phyloP scores from a whole-genome alignment of 1,140 invertebrate species.

The Drosophila quadrilineata region DNA sequence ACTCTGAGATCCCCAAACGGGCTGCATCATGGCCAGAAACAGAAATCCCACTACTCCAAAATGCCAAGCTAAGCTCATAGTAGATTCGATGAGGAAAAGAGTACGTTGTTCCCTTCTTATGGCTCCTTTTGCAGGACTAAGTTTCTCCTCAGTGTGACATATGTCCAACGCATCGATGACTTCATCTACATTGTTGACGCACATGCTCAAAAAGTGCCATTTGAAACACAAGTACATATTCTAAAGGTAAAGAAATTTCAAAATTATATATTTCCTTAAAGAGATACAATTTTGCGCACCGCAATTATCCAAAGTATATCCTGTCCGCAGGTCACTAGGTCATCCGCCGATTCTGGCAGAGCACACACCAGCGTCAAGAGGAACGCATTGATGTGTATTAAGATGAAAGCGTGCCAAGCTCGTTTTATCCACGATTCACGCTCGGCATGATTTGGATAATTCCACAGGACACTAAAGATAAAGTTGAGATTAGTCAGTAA shows the following conservation, averaged over 20 bases:
- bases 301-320: constrained; percentile 29
- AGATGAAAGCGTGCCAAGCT: constrained; percentile 15
- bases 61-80: neutral
- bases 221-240: neutral
- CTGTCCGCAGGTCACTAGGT: constrained; percentile 34
- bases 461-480: constrained; percentile 9
- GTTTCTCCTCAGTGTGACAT: neutral
- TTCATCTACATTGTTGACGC: constrained; percentile 27
- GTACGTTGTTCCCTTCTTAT: constrained; percentile 14
- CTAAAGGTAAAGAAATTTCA: neutral
- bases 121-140: neutral
- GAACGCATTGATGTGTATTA: neutral
- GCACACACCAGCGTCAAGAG: neutral
- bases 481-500: neutral
- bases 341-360: neutral
- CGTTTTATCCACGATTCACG: neutral
- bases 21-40: constrained; percentile 11
- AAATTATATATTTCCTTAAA: neutral
- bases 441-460: constrained; percentile 32
- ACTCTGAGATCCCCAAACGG: constrained; percentile 24
- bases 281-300: neutral
- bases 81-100: constrained; percentile 1
- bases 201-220: neutral
- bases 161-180: constrained; percentile 29
- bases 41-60: neutral